These are phyloP conservation scores for Stegastes partitus DNA, from an alignment of 2,113 vertebrate genomes.

Conservation along the genomic window DNA sequence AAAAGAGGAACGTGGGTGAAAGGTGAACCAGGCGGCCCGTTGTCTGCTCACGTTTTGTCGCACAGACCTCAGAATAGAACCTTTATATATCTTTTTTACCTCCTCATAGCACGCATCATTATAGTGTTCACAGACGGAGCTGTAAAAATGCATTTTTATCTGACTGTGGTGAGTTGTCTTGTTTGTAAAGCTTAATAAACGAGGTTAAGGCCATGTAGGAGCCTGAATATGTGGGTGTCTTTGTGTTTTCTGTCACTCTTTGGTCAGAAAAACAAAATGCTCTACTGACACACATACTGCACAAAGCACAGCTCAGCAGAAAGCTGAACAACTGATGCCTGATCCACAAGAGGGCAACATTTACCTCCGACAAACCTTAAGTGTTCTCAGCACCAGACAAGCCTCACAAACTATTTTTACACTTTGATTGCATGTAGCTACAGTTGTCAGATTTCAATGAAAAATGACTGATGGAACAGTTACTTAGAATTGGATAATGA, in stretches of 20 bases:
- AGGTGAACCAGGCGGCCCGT: neutral
- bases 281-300: constrained; percentile 38
- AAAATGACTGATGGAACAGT: neutral
- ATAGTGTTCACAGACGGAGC: neutral
- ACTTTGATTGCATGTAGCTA: neutral
- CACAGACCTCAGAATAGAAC: neutral
- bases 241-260: neutral
- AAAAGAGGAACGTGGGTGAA: constrained; percentile 6
- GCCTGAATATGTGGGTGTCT: neutral
- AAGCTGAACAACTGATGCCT: neutral
- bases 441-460: neutral
- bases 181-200: neutral
- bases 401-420: neutral
- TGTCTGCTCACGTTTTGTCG: neutral
- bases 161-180: neutral
- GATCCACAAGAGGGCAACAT: constrained; percentile 64
- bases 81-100: neutral
- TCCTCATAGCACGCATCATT: neutral
- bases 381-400: neutral
- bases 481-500: neutral
- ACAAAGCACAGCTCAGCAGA: constrained; percentile 3
- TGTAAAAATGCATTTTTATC: neutral
- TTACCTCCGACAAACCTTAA: rapidly evolving
- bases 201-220: neutral
- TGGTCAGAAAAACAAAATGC: neutral